A percentile compares a stretch with the other conserved stretches of the same genome.
Evolutionary conservation across 2,888 invertebrate genomes (phyloP).

Genomic region (Hofmannophila pseudospretella): DNA sequence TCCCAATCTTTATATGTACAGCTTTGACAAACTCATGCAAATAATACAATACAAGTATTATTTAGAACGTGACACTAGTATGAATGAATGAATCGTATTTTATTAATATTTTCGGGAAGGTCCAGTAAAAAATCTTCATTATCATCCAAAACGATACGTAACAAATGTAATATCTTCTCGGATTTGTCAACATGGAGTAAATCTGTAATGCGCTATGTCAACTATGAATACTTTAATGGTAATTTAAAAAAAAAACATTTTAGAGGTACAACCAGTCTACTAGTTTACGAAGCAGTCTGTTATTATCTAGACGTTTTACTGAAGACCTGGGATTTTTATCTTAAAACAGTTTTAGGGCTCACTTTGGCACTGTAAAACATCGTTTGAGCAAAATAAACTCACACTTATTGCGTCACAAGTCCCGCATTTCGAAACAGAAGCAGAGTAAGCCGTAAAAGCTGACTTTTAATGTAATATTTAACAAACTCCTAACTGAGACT

Average conservation of each 20-base stretch:
- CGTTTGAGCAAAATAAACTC: conserved; percentile 65
- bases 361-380: conserved; percentile 72
- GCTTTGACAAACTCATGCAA: conserved; percentile 31
- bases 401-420: conserved; percentile 41
- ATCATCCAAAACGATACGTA: conserved; percentile 35
- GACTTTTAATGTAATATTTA: conserved; percentile 41
- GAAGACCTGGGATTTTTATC: conserved; percentile 59
- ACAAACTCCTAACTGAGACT: conserved; percentile 32
- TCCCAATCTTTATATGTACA: conserved; percentile 41
- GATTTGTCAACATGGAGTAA: conserved; percentile 48
- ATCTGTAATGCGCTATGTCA: conserved; percentile 55
- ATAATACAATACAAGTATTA: conserved; percentile 1
- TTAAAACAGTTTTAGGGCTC: conserved; percentile 69
- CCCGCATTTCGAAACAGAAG: conserved; percentile 50
- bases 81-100: not conserved
- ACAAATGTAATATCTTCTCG: conserved; percentile 44
- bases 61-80: conserved; percentile 12
- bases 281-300: conserved; percentile 72
- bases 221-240: conserved; percentile 50
- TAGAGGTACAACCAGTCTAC: conserved; percentile 73
- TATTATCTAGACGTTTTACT: conserved; percentile 65
- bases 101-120: conserved; percentile 25
- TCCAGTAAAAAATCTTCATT: conserved; percentile 57
- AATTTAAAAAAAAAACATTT: conserved; percentile 55
- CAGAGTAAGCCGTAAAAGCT: conserved; percentile 75